These are phyloP conservation scores for Zingel zingel DNA, from an alignment of 2,113 vertebrate species.

Conservation along the genomic window DNA sequence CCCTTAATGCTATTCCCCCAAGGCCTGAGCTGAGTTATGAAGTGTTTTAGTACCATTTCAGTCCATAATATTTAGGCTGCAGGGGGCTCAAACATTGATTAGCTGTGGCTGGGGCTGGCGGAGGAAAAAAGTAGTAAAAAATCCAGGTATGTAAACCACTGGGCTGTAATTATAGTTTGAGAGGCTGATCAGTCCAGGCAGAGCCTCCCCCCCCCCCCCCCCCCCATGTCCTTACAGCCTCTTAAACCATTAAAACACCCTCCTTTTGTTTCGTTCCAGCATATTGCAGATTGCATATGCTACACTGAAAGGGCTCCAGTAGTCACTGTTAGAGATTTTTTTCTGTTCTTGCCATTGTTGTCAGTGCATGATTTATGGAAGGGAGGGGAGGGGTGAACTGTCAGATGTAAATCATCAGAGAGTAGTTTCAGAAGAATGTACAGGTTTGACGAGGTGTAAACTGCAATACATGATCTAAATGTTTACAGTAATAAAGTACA, in stretches of 20 bases:
- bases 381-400: neutral
- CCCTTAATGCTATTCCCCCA: constrained; percentile 26
- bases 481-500: neutral
- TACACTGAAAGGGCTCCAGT: constrained; percentile 42
- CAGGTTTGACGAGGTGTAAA: neutral
- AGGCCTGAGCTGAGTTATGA: constrained; percentile 47
- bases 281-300: constrained; percentile 46
- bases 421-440: neutral
- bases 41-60: constrained; percentile 46
- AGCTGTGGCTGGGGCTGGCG: constrained; percentile 10
- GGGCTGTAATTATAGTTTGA: constrained; percentile 55
- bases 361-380: constrained; percentile 51
- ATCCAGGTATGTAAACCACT: constrained; percentile 44
- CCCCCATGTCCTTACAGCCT: constrained; percentile 47
- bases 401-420: constrained; percentile 17
- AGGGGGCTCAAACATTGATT: constrained; percentile 38
- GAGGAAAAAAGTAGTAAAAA: constrained; percentile 31
- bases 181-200: constrained; percentile 53
- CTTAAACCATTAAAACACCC: constrained; percentile 69
- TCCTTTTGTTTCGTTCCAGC: constrained; percentile 66
- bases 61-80: constrained; percentile 33
- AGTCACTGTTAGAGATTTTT: constrained; percentile 47
- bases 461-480: neutral
- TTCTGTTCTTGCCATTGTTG: constrained; percentile 62
- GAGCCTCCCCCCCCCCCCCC: constrained; percentile 42